Percentiles rank a stretch among this genome's conserved stretches.
phyloP scores from a whole-genome alignment of 2,888 invertebrate species.

The Cephus spinipes region DNA sequence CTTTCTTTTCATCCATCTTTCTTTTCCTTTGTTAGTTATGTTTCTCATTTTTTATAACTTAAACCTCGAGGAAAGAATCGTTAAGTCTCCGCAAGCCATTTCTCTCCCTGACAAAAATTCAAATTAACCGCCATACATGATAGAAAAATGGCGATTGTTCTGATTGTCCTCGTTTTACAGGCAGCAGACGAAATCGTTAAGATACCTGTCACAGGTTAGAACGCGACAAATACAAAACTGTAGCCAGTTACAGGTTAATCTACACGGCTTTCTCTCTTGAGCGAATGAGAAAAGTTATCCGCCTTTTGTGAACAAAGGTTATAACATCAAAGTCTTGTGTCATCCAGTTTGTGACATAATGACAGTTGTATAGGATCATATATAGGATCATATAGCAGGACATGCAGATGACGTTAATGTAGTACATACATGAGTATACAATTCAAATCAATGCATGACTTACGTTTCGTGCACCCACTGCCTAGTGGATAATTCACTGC shows the following conservation, averaged over 20 bases:
- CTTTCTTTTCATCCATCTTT: not conserved
- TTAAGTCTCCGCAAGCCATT: not conserved
- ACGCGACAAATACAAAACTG: not conserved
- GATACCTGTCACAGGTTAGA: not conserved
- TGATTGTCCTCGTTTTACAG: not conserved
- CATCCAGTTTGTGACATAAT: not conserved
- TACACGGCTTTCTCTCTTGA: not conserved
- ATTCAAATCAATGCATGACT: not conserved
- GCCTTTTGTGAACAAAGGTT: not conserved
- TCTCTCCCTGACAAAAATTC: not conserved
- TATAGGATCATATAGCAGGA: not conserved
- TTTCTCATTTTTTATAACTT: not conserved
- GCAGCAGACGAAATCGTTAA: not conserved
- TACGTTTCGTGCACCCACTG: not conserved
- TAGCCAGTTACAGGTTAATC: not conserved
- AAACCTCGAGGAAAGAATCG: not conserved
- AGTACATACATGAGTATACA: not conserved
- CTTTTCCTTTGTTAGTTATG: not conserved
- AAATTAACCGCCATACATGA: not conserved
- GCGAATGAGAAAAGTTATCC: not conserved
- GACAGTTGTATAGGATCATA: not conserved
- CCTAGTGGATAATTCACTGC: not conserved
- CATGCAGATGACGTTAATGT: not conserved
- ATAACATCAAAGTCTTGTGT: not conserved
- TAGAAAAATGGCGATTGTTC: not conserved